Conservation (phyloP, 2,888 invertebrate species). For the Drosophila bunnanda region DNA sequence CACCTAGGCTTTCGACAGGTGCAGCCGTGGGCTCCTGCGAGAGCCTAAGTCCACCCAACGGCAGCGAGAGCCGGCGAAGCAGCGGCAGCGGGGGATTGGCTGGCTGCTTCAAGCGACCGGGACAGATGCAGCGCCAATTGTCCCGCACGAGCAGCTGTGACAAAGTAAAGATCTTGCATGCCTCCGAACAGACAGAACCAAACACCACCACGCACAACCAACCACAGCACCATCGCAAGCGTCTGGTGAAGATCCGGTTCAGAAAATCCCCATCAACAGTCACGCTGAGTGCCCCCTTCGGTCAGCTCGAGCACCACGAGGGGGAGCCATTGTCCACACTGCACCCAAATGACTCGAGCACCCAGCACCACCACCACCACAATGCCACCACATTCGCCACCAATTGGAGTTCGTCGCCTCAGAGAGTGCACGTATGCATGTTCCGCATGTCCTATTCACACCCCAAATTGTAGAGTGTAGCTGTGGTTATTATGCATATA, state of each 20-base stretch:
- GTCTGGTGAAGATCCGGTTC: slow-evolving; percentile 47
- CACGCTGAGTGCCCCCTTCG: slow-evolving; percentile 25
- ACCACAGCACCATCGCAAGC: slow-evolving; percentile 41
- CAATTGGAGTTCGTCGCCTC: slow-evolving; percentile 80
- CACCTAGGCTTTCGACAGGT: background rate
- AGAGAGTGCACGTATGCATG: slow-evolving; percentile 85
- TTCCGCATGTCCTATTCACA: slow-evolving; percentile 48
- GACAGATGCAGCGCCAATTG: slow-evolving; percentile 67
- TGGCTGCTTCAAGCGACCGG: slow-evolving; percentile 38
- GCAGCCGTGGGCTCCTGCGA: background rate
- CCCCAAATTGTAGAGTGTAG: background rate
- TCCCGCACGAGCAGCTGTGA: slow-evolving; percentile 76
- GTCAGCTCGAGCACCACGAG: slow-evolving; percentile 14
- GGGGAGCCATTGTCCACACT: slow-evolving; percentile 1
- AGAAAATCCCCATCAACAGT: slow-evolving; percentile 41
- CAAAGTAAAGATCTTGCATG: slow-evolving; percentile 82
- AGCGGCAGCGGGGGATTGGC: slow-evolving; percentile 31
- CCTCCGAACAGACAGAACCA: slow-evolving; percentile 50
- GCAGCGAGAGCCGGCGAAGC: slow-evolving; percentile 6
- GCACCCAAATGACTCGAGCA: slow-evolving; percentile 20
- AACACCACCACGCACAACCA: slow-evolving; percentile 38
- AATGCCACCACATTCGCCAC: slow-evolving; percentile 56
- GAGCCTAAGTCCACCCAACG: background rate
- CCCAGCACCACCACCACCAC: slow-evolving; percentile 45
- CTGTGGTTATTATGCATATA: slow-evolving; percentile 1